These are phyloP conservation scores for Drosophila lacteicornis DNA, from an alignment of 1,140 invertebrate genomes.

Conservation along the genomic window DNA sequence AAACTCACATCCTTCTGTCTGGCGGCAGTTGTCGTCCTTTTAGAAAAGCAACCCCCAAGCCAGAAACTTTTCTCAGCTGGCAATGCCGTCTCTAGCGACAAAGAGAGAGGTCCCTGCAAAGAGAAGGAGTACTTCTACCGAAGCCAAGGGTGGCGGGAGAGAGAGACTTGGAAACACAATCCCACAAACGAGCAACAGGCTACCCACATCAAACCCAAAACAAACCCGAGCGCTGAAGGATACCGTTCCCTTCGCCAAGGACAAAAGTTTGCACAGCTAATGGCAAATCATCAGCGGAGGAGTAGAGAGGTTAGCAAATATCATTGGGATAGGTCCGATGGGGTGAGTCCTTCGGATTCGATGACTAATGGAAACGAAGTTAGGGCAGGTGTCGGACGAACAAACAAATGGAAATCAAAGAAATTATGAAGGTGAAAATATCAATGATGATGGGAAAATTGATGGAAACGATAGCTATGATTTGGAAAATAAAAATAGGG, in stretches of 20 bases:
- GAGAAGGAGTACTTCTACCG: neutral
- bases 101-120: constrained; percentile 15
- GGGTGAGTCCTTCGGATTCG: constrained; percentile 18
- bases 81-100: constrained; percentile 38
- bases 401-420: constrained; percentile 14
- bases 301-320: neutral
- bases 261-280: constrained; percentile 51
- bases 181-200: constrained; percentile 45
- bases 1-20: constrained; percentile 62
- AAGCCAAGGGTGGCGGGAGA: constrained; percentile 1
- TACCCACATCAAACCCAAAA: constrained; percentile 74
- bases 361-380: constrained; percentile 39
- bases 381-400: constrained; percentile 25
- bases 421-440: constrained; percentile 1
- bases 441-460: neutral
- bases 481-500: neutral
- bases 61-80: constrained; percentile 50
- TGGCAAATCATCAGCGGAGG: constrained; percentile 19
- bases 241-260: constrained; percentile 35
- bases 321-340: constrained; percentile 41
- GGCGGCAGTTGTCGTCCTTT: constrained; percentile 22
- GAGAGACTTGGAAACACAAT: constrained; percentile 31
- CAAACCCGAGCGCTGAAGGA: constrained; percentile 49
- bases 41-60: constrained; percentile 45
- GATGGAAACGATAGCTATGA: neutral